A percentile compares a stretch with the other conserved stretches of the same genome.
Conservation (phyloP, 2,888 invertebrate genomes). For the Stegophylla sp. region DNA sequence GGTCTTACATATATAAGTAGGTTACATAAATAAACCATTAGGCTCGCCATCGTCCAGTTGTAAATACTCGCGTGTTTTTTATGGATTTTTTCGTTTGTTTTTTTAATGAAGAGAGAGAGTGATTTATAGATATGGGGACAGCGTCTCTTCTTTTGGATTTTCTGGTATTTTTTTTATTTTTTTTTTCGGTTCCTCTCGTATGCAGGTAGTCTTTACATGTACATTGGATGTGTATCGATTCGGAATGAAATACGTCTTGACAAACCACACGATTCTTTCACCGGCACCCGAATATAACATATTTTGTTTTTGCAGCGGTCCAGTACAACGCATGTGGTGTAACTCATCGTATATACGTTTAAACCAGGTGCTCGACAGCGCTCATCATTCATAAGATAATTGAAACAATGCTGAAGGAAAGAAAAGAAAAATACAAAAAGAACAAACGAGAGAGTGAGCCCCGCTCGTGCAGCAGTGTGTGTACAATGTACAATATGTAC, state of each 20-base stretch:
- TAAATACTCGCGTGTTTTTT: conserved; percentile 40
- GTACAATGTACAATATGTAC: no score
- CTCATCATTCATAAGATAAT: conserved; percentile 48
- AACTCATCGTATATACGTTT: background rate
- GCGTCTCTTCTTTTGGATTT: conserved; percentile 33
- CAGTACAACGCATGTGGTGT: no score
- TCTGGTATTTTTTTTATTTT: background rate
- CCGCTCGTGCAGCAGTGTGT: no score
- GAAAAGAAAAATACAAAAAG: background rate
- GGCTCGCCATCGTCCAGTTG: conserved; percentile 43
- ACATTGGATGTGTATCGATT: conserved; percentile 40
- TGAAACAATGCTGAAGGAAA: conserved; percentile 20
- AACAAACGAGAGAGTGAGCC: no score
- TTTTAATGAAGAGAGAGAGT: conserved; percentile 13
- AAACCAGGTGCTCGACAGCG: conserved; percentile 1
- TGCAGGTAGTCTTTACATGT: background rate
- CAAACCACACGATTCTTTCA: conserved; percentile 39
- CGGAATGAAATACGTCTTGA: conserved; percentile 37
- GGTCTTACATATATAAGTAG: no score
- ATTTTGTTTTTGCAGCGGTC: conserved; percentile 6
- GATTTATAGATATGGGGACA: conserved; percentile 35
- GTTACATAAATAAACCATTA: conserved; percentile 57
- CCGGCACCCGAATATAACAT: conserved; percentile 40
- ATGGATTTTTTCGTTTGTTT: background rate
- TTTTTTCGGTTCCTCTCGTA: background rate